Evolutionary conservation across 2,797 vertebrate species (phyloP).

Genomic region (Pipistrellus kuhlii): DNA sequence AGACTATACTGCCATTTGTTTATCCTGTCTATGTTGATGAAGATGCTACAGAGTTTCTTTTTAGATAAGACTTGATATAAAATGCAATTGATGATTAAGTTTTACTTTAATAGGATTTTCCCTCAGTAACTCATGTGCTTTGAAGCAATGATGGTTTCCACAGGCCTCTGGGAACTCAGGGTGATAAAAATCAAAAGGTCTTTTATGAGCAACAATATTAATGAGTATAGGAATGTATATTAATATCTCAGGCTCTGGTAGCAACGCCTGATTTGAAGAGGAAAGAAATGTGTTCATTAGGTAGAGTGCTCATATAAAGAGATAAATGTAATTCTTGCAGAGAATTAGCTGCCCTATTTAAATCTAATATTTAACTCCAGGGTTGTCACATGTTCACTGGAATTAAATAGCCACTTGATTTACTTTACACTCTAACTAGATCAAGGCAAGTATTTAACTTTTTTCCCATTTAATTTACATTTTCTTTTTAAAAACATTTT

Average conservation of each 20-base stretch:
- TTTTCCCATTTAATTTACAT: constrained; percentile 44
- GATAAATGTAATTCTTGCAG: constrained; percentile 73
- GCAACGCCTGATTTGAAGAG: not conserved
- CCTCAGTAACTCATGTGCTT: constrained; percentile 38
- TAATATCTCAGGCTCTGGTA: constrained; percentile 57
- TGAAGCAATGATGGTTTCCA: not conserved
- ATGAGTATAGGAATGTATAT: constrained; percentile 35
- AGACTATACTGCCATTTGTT: not conserved
- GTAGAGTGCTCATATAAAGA: constrained; percentile 65
- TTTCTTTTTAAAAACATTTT: not conserved
- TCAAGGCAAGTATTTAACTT: constrained; percentile 64
- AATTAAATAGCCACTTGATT: constrained; percentile 75
- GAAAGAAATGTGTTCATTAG: constrained; percentile 56
- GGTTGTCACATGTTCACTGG: constrained; percentile 62
- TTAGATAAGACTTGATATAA: constrained; percentile 41
- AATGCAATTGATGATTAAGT: constrained; percentile 42
- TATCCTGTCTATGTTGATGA: not conserved
- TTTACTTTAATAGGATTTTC: constrained; percentile 56
- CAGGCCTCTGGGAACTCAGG: constrained; percentile 38
- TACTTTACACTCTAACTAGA: constrained; percentile 52
- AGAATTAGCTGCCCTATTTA: constrained; percentile 65
- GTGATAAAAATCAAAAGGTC: constrained; percentile 70
- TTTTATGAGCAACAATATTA: constrained; percentile 68
- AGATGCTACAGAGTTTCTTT: not conserved
- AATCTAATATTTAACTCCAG: constrained; percentile 69